phyloP scores from a whole-genome alignment of 2,797 vertebrate species.

The Channa striata region DNA sequence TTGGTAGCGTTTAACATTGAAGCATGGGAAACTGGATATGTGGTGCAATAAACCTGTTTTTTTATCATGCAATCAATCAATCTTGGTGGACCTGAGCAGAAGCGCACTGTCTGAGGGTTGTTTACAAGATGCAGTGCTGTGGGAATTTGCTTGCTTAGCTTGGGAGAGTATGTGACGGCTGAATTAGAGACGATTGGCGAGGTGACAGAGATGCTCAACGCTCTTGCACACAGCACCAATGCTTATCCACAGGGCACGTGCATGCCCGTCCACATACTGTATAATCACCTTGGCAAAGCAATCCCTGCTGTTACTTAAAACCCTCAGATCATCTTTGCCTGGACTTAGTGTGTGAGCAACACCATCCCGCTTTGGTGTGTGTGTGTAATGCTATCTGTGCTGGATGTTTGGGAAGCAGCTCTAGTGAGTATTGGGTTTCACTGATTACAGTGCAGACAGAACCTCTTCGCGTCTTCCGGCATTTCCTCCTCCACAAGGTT shows the following conservation, averaged over 20 bases:
- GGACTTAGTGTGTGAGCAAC: constrained; percentile 15
- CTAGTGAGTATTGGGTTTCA: constrained; percentile 30
- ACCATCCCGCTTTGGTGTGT: constrained; percentile 3
- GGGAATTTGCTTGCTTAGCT: constrained; percentile 42
- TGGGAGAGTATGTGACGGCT: constrained; percentile 23
- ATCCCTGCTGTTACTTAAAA: constrained; percentile 33
- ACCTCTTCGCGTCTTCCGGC: constrained; percentile 14
- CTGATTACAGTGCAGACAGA: constrained; percentile 59
- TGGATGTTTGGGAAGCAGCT: constrained; percentile 52
- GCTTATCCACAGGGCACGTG: not conserved
- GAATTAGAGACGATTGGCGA: constrained; percentile 41
- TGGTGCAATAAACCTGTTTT: constrained; percentile 13
- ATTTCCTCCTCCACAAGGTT: constrained; percentile 29
- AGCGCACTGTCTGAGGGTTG: constrained; percentile 17
- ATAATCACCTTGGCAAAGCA: constrained; percentile 24
- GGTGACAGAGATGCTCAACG: constrained; percentile 18
- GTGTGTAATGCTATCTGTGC: constrained; percentile 21
- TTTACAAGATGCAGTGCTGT: constrained; percentile 44
- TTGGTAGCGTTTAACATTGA: constrained; percentile 25
- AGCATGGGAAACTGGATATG: not conserved
- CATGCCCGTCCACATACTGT: constrained; percentile 1
- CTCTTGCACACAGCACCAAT: not conserved
- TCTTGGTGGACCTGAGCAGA: not conserved
- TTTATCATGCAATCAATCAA: constrained; percentile 44
- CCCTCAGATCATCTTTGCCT: constrained; percentile 37